Conservation (phyloP, 2,797 vertebrate genomes). For the Paramormyrops hopkinsi region DNA sequence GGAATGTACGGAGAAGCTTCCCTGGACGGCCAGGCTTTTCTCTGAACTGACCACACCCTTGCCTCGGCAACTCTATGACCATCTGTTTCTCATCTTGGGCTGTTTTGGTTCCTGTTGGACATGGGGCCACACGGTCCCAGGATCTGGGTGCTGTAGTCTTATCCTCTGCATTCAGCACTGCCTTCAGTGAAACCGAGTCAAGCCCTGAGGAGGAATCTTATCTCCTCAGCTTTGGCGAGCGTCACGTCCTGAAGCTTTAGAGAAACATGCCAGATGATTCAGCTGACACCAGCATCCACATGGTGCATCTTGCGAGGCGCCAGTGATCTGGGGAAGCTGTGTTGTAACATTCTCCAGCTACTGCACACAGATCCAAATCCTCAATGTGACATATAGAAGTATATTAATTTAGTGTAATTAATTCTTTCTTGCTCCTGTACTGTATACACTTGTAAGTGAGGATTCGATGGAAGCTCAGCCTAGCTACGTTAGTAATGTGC, state of each 20-base stretch:
- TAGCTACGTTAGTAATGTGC: not conserved
- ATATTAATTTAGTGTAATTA: not conserved
- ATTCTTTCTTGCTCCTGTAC: not conserved
- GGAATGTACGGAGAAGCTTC: not conserved
- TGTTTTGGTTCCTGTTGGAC: constrained; percentile 22
- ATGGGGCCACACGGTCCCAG: not conserved
- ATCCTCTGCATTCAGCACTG: not conserved
- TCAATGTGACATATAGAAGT: not conserved
- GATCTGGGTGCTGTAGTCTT: not conserved
- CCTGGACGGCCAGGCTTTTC: not conserved
- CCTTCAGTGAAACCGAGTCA: not conserved
- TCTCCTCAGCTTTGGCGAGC: not conserved
- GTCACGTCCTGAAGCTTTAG: not conserved
- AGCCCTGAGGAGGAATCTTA: not conserved
- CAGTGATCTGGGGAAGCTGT: not conserved
- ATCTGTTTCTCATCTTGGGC: constrained; percentile 15
- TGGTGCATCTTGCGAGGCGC: not conserved
- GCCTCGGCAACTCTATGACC: constrained; percentile 9
- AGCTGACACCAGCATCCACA: not conserved
- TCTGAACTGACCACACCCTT: not conserved
- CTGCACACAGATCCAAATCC: not conserved
- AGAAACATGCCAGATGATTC: not conserved
- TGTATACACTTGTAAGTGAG: not conserved
- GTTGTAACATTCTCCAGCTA: not conserved
- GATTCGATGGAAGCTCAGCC: not conserved